Evolutionary conservation across 1,140 invertebrate species (phyloP).

Genomic region (Mesaphorura yosii): DNA sequence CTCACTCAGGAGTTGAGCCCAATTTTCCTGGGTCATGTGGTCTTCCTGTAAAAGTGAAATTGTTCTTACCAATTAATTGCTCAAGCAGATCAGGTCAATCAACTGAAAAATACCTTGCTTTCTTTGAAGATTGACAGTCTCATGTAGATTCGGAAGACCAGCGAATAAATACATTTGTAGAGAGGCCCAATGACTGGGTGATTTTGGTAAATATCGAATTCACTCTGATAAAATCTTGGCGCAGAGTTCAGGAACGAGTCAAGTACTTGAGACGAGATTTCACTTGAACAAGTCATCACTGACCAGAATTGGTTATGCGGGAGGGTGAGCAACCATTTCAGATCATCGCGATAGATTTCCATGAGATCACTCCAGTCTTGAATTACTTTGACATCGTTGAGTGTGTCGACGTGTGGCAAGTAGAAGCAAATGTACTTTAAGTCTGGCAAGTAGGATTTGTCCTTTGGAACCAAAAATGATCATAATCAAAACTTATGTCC

Average conservation of each 20-base stretch:
- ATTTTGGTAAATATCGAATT: slow-evolving; percentile 8
- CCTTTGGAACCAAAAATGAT: too few relatives aligned
- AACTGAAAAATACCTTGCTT: slow-evolving; percentile 35
- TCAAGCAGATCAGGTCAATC: not conserved
- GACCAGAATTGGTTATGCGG: slow-evolving; percentile 43
- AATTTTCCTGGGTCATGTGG: slow-evolving; percentile 38
- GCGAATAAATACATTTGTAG: slow-evolving; percentile 31
- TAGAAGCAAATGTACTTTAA: not conserved
- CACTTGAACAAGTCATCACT: slow-evolving; percentile 39
- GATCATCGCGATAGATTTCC: slow-evolving; percentile 38
- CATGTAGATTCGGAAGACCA: slow-evolving; percentile 41
- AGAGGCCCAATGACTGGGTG: slow-evolving; percentile 15
- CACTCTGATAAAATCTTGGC: slow-evolving; percentile 35
- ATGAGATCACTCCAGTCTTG: slow-evolving; percentile 39
- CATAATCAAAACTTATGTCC: too few relatives aligned
- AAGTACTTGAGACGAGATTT: slow-evolving; percentile 36
- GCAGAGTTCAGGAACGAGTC: slow-evolving; percentile 39
- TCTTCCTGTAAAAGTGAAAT: slow-evolving; percentile 34
- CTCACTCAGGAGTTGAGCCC: slow-evolving; percentile 42
- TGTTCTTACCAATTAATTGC: not conserved
- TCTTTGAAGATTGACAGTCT: slow-evolving; percentile 43
- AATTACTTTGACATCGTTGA: not conserved
- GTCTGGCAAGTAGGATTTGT: not conserved
- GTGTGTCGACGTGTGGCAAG: not conserved
- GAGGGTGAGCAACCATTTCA: slow-evolving; percentile 38